Conservation (phyloP, 2,888 invertebrate genomes). For the Dasysyrphus albostriatus region DNA sequence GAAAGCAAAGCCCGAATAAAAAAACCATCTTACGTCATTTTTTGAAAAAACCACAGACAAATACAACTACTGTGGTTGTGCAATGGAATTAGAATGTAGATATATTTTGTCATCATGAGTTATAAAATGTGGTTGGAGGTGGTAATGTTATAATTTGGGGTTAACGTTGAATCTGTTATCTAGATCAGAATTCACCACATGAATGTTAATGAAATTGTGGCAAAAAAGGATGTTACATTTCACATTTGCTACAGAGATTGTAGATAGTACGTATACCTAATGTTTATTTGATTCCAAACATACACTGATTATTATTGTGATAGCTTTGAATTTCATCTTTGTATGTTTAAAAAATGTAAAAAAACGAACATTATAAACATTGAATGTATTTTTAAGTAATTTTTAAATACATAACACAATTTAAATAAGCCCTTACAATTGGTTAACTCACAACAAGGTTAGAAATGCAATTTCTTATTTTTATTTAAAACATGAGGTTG, state of each 20-base stretch:
- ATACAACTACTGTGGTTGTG: not conserved
- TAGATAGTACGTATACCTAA: too few species aligned
- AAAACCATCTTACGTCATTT: conserved; percentile 22
- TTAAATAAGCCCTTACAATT: too few species aligned
- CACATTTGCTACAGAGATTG: not conserved
- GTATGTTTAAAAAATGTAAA: too few species aligned
- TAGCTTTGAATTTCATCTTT: too few species aligned
- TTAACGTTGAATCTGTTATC: conserved; percentile 15
- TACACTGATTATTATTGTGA: not conserved
- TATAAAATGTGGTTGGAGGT: conserved; percentile 12
- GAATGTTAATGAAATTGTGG: conserved; percentile 17
- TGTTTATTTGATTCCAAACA: not conserved
- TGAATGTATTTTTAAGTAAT: too few species aligned
- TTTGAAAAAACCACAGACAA: not conserved
- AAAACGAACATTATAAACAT: too few species aligned
- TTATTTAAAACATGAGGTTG: too few species aligned
- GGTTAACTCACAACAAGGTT: too few species aligned
- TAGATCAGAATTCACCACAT: conserved; percentile 15
- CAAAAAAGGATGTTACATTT: conserved; percentile 9
- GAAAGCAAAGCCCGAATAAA: conserved; percentile 9
- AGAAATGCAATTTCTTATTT: too few species aligned
- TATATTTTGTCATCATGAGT: not conserved
- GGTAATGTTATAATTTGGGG: conserved; percentile 19
- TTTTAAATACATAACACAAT: too few species aligned
- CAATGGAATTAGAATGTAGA: not conserved